Base-by-base conservation (phyloP, 2,797 vertebrate species). In the Triplophysa bombifrons region DNA sequence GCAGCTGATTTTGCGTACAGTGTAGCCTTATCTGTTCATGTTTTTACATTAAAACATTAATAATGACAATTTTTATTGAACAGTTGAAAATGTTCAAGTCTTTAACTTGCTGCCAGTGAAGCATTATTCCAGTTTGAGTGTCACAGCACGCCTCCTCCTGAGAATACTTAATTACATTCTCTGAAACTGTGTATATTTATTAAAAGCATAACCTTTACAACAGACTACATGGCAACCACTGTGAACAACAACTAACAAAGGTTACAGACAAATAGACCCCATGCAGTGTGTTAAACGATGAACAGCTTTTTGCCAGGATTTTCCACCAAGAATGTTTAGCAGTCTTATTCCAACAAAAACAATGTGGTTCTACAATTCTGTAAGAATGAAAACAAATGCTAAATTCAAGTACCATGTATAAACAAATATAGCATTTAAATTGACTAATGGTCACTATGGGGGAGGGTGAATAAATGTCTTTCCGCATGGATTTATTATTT, bases 151-250 rank as follows among this genome's bases (percentile, higher is more conserved):
- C 69, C 60, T 68, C 77, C 80, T 71, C 55, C 74, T 63, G 20
- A 78, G 78, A 85, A 81, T 82, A 86, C 84, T 86, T 85, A 83
- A 85, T 86, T 85, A 86, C 74, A 78, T 61, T 86, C 71, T 80
- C 66, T 71, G 80, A 71, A 79, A 71, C 70, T 64, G 66, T 84
- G 66, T 84, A 64, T 82, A 64, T 84, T 83, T 74, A 85, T 84
- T 58, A 76, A 53, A 81, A 74, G 78, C 81, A 66, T 77, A 85
- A 74, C 78, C 66, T 82, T 74, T 79, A 80, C 77, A 86, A 86
- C 84, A 67, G 80, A 85, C 76, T 82, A 81, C 83, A 82, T 61
- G 74, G 74, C 72, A 72, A 82, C 84, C 61, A 80, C 85, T 73
- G 83, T 76, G 80, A 78, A 58, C 78, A 79, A 79, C 81, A 84